A percentile compares a stretch with the other conserved stretches of the same genome.
Conservation (phyloP, 2,888 invertebrate genomes). For the Calameuta pallipes region DNA sequence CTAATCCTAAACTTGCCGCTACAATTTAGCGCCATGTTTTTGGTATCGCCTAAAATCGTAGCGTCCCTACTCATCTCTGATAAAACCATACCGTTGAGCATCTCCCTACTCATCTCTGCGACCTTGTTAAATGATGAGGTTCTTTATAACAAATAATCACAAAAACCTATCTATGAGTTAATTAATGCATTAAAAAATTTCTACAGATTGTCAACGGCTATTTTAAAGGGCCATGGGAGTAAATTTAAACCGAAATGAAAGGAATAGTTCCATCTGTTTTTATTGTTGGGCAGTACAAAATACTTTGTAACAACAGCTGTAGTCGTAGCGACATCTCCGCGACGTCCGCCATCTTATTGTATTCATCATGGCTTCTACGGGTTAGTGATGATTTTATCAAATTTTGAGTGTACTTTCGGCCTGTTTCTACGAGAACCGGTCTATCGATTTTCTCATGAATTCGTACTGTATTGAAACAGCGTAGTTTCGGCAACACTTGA, state of each 20-base stretch:
- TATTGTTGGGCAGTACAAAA: background rate
- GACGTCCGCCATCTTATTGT: conserved; percentile 50
- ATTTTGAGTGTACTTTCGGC: background rate
- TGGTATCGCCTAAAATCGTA: no score
- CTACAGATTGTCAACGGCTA: background rate
- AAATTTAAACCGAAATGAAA: background rate
- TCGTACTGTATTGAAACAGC: background rate
- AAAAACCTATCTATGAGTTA: background rate
- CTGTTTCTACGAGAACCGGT: background rate
- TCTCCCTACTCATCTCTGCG: no score
- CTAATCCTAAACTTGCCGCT: no score
- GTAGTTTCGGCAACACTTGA: background rate
- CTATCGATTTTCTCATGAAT: background rate
- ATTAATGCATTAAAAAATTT: background rate
- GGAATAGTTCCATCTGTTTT: background rate
- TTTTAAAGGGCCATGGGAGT: background rate
- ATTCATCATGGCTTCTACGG: conserved; percentile 61
- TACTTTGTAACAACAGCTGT: background rate
- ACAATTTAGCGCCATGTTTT: no score
- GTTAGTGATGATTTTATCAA: conserved; percentile 46
- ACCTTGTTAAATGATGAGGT: background rate
- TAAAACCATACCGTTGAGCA: no score
- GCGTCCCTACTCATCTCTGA: no score
- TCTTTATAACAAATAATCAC: background rate
- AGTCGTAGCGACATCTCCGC: conserved; percentile 42